Evolutionary conservation across 2,888 invertebrate genomes (phyloP), one percentile per base, ranked within the genome.

Genomic region (Xanthostigma xanthostigma): DNA sequence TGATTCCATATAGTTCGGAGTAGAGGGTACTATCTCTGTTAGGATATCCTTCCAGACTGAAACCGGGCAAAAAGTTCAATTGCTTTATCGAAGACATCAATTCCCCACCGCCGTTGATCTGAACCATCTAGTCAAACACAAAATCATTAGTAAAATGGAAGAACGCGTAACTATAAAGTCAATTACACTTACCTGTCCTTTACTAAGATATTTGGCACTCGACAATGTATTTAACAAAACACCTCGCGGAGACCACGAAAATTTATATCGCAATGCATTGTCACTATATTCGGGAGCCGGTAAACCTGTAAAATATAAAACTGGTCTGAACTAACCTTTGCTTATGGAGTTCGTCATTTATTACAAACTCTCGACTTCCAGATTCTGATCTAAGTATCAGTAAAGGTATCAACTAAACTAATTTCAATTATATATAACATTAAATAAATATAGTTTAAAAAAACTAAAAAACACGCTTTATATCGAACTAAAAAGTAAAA

Each of bases 221-320:
- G 89, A 83, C 40, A 95, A 72, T 0, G 94, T 90, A 59, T 95
- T 97, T 10, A 92, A 71, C 2, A 98, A 71, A 1, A 92, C 95
- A 8, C 92, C 95, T 38, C 89, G 77, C 1, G 98, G 98, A 46
- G 89, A 94, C 98, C 98, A 98, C 11, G 93, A 95, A 67, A 93
- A 94, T 63, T 93, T 93, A 66, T 93, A 93, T 36, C 91, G 71
- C 35, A 91, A 62, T 1, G 91, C 81, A 64, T 97, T 95, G 62
- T 88, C 84, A 4, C 96, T 95, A 63, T 81, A 84, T 67, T 98
- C 97, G 0, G 98, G 97, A 0, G 97, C 96, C 0, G 98, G 98
- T 33, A 99, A 69, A 50, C 98, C 86, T 74, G 51, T 9, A 44
- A 33, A 38, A 27, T 2, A 27, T 14, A 33, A 11, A 42, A 33